Evolutionary conservation across 1,140 invertebrate genomes (phyloP), one percentile per base, ranked within the genome.

Genomic region (Akabosia matsudoensis): DNA sequence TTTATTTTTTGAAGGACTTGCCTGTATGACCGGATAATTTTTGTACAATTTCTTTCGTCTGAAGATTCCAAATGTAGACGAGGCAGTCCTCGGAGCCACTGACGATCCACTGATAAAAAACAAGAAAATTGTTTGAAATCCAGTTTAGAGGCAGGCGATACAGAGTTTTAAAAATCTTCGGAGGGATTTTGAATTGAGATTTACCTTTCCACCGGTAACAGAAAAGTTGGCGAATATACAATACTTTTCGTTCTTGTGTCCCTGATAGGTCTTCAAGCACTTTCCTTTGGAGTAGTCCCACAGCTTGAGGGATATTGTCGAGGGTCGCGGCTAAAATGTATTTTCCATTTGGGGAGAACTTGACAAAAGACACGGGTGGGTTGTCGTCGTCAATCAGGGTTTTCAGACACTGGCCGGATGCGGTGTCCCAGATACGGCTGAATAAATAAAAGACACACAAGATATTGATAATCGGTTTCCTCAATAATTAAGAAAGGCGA

Each of bases 161-260:
- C n/a, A n/a, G n/a, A n/a, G n/a, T n/a, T n/a, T n/a, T n/a, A n/a
- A n/a, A n/a, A n/a, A n/a, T n/a, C n/a, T n/a, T n/a, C n/a, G n/a
- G n/a, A n/a, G n/a, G n/a, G n/a, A n/a, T n/a, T n/a, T n/a, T n/a
- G n/a, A n/a, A n/a, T n/a, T n/a, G n/a, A n/a, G n/a, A n/a, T n/a
- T 85, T 85, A 95, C 95, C 90, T 99, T 99, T 85, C 97, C 97
- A 77, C 97, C 98, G 61, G 98, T 99, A 1, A 99, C 97, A 72
- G 97, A 99, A 85, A 99, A 99, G 86, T 99, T 99, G 28, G 98
- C 97, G 87, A 99, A 99, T 85, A 99, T 97, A 85, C 98, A 99
- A 86, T 99, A 99, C 85, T 99, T 99, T 86, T 99, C 96, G 87
- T 99, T 99, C 85, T 93, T 94, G 85, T 99, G 98, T 0, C 97